phyloP scores from a whole-genome alignment of 37 sponge, comb jelly and placozoan species.

The Halichondria panicea region DNA sequence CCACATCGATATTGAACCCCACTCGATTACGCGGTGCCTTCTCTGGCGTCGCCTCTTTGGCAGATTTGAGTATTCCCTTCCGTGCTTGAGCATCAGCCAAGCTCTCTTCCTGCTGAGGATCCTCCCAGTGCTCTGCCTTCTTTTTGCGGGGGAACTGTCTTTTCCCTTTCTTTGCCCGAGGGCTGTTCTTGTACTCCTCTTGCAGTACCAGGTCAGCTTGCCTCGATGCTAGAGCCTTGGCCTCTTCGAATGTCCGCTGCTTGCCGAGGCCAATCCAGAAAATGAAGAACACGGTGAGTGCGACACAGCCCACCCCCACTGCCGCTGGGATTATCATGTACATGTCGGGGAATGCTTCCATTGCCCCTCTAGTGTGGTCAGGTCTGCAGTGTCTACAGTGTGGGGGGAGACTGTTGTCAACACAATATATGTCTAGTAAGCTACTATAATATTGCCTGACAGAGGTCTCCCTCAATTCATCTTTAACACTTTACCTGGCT shows the following conservation, averaged over 20 bases:
- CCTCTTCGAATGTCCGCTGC: slow-evolving; percentile 48
- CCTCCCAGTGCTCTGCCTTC: not conserved
- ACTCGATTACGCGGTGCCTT: slow-evolving; percentile 17
- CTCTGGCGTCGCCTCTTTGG: not conserved
- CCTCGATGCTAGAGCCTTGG: slow-evolving; percentile 20
- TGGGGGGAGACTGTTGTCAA: too few relatives aligned
- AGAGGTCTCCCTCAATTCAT: too few relatives aligned
- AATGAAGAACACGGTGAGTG: not conserved
- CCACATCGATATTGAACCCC: slow-evolving; percentile 25
- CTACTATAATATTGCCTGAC: too few relatives aligned
- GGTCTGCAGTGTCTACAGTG: too few relatives aligned
- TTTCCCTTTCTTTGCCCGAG: slow-evolving; percentile 10
- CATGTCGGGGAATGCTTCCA: not conserved
- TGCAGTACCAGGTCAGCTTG: slow-evolving; percentile 25
- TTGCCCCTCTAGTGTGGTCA: too few relatives aligned
- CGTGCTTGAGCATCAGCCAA: slow-evolving; percentile 4
- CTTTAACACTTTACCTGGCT: too few relatives aligned
- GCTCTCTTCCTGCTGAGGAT: not conserved
- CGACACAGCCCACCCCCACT: slow-evolving; percentile 22
- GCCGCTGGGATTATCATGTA: slow-evolving; percentile 18
- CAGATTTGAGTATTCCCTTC: slow-evolving; percentile 31
- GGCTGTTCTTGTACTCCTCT: slow-evolving; percentile 1
- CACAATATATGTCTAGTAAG: too few relatives aligned
- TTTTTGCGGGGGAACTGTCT: slow-evolving; percentile 7
- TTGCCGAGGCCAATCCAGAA: slow-evolving; percentile 42